Evolutionary conservation across 2,113 vertebrate species (phyloP).

Genomic region (Tetrao urogallus): DNA sequence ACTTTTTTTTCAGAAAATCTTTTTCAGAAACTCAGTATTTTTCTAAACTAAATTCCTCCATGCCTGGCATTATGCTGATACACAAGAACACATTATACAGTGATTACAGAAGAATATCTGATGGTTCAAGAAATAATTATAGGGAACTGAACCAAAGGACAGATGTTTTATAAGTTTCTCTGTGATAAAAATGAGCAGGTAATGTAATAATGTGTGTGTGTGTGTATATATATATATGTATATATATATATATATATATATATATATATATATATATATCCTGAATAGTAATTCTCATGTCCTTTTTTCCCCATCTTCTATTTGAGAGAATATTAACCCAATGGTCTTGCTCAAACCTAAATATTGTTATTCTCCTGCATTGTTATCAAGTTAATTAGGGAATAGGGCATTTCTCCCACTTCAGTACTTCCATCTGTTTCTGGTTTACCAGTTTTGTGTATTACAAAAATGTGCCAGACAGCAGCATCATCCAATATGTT

Average conservation of each 20-base stretch:
- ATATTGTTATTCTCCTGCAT: conserved; percentile 65
- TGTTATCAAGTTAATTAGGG: conserved; percentile 71
- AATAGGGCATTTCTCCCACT: conserved; percentile 69
- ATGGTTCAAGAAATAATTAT: background rate
- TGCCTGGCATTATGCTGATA: background rate
- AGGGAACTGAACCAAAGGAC: background rate
- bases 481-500: conserved; percentile 68
- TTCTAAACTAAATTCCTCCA: background rate
- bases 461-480: conserved; percentile 69
- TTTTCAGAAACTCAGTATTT: background rate
- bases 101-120: background rate
- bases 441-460: conserved; percentile 73
- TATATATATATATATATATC: background rate
- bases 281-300: background rate
- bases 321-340: background rate
- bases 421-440: conserved; percentile 75
- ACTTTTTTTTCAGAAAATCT: background rate
- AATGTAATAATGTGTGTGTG: background rate
- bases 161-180: background rate
- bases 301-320: background rate
- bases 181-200: background rate
- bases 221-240: too few relatives aligned
- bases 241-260: background rate
- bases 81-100: background rate
- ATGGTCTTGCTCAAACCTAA: conserved; percentile 13